phyloP scores from a whole-genome alignment of 2,113 vertebrate genomes.

The Amphilophus citrinellus region DNA sequence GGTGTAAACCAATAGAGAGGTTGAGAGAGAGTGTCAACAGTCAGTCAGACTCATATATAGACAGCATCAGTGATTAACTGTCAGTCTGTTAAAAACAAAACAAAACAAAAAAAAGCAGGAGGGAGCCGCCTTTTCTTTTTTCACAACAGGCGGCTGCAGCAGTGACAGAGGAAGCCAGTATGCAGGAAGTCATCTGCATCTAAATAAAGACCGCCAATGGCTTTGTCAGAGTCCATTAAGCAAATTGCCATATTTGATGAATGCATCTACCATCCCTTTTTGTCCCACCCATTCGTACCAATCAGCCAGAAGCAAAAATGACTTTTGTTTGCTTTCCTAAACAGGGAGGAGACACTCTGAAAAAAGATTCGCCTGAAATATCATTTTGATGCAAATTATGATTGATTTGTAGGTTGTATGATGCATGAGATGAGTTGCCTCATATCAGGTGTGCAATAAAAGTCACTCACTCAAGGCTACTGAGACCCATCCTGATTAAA shows the following conservation, averaged over 20 bases:
- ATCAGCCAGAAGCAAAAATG: slow-evolving; percentile 53
- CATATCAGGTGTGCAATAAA: slow-evolving; percentile 27
- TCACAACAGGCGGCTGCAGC: slow-evolving; percentile 49
- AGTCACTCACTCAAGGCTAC: slow-evolving; percentile 11
- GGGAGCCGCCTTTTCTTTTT: slow-evolving; percentile 39
- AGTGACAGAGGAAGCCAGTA: slow-evolving; percentile 65
- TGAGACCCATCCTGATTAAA: slow-evolving; percentile 22
- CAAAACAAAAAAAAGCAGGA: slow-evolving; percentile 31
- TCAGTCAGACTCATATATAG: slow-evolving; percentile 27
- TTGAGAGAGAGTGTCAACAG: slow-evolving; percentile 15
- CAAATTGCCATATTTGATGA: slow-evolving; percentile 80
- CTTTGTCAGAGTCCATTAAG: slow-evolving; percentile 83
- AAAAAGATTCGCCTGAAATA: slow-evolving; percentile 26
- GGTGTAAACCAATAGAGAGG: slow-evolving; percentile 31
- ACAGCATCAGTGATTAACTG: slow-evolving; percentile 64
- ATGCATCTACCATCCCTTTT: slow-evolving; percentile 64
- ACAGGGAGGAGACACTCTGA: slow-evolving; percentile 27
- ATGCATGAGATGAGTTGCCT: slow-evolving; percentile 21
- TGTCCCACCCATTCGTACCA: slow-evolving; percentile 43
- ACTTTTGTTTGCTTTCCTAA: slow-evolving; percentile 54
- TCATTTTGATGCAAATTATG: slow-evolving; percentile 53
- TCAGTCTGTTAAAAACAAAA: slow-evolving; percentile 45
- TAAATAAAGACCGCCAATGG: slow-evolving; percentile 79
- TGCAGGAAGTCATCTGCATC: slow-evolving; percentile 80
- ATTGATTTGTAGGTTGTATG: slow-evolving; percentile 21